A percentile compares a stretch with the other conserved stretches of the same genome.
Evolutionary conservation across 2,113 vertebrate genomes (phyloP).

Genomic region (Phrynosoma blainvillii): DNA sequence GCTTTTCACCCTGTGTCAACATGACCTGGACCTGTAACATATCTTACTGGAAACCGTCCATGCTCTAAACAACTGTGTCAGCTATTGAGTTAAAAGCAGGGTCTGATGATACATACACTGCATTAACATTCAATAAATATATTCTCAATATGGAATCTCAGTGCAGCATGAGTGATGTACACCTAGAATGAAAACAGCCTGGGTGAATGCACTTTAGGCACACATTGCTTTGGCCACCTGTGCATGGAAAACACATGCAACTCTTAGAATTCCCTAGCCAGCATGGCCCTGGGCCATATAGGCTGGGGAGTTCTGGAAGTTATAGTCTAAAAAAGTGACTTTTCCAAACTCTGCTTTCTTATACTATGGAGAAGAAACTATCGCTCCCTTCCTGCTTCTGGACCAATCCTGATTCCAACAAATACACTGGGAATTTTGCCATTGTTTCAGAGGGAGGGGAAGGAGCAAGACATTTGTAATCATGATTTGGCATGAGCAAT

Average conservation of each 20-base stretch:
- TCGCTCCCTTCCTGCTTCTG: background rate
- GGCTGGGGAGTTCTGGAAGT: background rate
- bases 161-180: background rate
- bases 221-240: background rate
- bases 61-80: background rate
- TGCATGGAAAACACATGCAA: background rate
- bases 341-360: background rate
- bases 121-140: background rate
- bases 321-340: background rate
- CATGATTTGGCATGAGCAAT: constrained; percentile 21
- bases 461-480: constrained; percentile 16
- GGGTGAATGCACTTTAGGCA: background rate
- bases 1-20: background rate
- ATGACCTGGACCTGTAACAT: background rate
- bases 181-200: background rate
- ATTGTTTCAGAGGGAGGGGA: constrained; percentile 37
- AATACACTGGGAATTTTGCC: constrained; percentile 41
- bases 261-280: background rate
- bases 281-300: background rate
- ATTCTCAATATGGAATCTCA: background rate
- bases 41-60: background rate
- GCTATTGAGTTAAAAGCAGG: background rate
- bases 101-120: no score
- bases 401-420: constrained; percentile 18
- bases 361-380: background rate